phyloP scores from a whole-genome alignment of 2,797 vertebrate genomes.

The Gallinago solitaria region DNA sequence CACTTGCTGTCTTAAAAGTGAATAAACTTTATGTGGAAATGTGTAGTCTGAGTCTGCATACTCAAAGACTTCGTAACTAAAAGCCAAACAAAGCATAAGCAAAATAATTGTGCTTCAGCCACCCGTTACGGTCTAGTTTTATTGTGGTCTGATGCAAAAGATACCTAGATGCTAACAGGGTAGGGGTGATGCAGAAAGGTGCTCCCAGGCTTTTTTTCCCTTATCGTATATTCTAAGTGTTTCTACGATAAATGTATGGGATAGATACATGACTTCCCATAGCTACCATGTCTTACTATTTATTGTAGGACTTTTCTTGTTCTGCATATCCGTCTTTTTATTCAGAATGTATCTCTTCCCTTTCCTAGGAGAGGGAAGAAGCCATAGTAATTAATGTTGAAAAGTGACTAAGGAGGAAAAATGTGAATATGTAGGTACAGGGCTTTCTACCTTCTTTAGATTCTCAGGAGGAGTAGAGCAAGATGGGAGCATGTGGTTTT shows the following conservation, averaged over 20 bases:
- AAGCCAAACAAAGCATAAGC: background rate
- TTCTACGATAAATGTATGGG: background rate
- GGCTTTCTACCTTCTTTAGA: background rate
- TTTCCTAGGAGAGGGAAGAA: background rate
- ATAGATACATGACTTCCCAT: background rate
- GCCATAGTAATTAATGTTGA: background rate
- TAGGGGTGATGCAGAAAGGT: background rate
- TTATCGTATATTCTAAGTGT: background rate
- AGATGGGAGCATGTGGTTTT: background rate
- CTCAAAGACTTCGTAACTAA: background rate
- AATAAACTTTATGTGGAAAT: background rate
- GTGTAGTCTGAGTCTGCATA: background rate
- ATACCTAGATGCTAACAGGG: background rate
- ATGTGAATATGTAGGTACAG: background rate
- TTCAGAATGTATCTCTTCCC: background rate
- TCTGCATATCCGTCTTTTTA: background rate
- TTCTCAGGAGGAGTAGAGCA: background rate
- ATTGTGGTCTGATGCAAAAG: background rate
- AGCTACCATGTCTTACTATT: rapidly evolving
- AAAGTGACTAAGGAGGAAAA: background rate
- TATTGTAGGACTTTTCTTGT: background rate
- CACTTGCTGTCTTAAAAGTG: background rate
- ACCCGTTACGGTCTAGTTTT: background rate
- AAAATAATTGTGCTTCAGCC: background rate
- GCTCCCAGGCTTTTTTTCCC: background rate